These are phyloP conservation scores for Drosophila triauraria DNA, from an alignment of 1,140 invertebrate genomes.

Conservation along the genomic window DNA sequence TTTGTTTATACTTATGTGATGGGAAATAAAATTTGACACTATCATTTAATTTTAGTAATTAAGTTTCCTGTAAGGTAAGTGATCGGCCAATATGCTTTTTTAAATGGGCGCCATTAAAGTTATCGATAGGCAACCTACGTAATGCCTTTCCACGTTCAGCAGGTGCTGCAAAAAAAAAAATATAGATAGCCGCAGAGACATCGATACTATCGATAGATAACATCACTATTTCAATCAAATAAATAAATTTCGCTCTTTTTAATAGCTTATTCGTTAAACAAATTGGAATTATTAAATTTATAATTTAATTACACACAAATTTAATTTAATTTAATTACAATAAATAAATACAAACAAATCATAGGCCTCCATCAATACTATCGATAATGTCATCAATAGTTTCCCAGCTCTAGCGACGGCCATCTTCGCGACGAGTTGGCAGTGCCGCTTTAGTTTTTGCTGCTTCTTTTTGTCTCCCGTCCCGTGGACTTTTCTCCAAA, in stretches of 20 bases:
- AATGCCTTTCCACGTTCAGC: not conserved
- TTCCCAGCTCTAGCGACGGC: not conserved
- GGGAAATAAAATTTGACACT: slow-evolving; percentile 19
- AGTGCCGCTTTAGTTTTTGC: slow-evolving; percentile 3
- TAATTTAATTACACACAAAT: too few species aligned
- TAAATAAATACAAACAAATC: not conserved
- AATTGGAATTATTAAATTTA: too few species aligned
- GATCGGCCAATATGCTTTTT: not conserved
- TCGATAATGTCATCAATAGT: not conserved
- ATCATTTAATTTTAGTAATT: not conserved
- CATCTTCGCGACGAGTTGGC: slow-evolving; percentile 8
- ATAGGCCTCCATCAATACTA: not conserved
- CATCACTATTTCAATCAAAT: too few species aligned
- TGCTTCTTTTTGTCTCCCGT: slow-evolving; percentile 29
- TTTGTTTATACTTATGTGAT: slow-evolving; percentile 13
- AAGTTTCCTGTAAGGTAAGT: too few species aligned
- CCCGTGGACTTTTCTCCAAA: slow-evolving; percentile 39
- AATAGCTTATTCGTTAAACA: too few species aligned
- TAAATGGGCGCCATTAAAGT: not conserved
- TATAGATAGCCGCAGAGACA: too few species aligned
- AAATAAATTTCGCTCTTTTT: too few species aligned
- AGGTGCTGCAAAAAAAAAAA: not conserved
- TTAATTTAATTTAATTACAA: too few species aligned
- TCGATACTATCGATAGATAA: too few species aligned
- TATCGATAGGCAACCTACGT: slow-evolving; percentile 1